Conservation (phyloP, 2,797 vertebrate species). For the Macroramphosus scolopax region DNA sequence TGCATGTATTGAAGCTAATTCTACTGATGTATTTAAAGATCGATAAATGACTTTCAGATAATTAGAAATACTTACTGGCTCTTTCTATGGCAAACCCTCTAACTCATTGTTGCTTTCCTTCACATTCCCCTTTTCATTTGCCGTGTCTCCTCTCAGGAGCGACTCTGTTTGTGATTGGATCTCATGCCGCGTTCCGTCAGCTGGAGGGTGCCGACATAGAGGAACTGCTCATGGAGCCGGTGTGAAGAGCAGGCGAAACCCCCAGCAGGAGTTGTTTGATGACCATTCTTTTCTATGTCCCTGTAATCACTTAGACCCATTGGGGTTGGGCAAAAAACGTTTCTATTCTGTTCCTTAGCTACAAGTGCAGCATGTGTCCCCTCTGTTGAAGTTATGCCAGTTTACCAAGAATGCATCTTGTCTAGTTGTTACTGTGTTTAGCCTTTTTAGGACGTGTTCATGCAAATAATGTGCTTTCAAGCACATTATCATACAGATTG, state of each 20-base stretch:
- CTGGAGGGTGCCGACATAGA: conserved; percentile 79
- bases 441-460: conserved; percentile 13
- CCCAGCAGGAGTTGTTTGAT: conserved; percentile 19
- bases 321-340: conserved; percentile 9
- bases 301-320: conserved; percentile 23
- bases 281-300: conserved; percentile 37
- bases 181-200: conserved; percentile 87
- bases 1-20: too few species aligned
- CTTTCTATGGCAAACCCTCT: too few species aligned
- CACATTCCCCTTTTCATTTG: conserved; percentile 19
- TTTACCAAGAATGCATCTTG: conserved; percentile 28
- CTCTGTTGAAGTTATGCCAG: conserved; percentile 10
- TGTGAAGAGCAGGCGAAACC: conserved; percentile 68
- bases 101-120: conserved; percentile 1
- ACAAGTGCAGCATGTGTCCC: conserved; percentile 17
- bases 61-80: not conserved
- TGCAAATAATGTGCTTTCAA: conserved; percentile 21
- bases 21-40: too few species aligned
- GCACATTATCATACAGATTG: conserved; percentile 19
- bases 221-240: conserved; percentile 88
- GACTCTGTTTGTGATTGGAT: conserved; percentile 87
- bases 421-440: conserved; percentile 37
- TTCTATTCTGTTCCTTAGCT: conserved; percentile 17
- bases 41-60: not conserved
- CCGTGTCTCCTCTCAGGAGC: conserved; percentile 77